Conservation (phyloP, 1,140 invertebrate species). For the Nasonia longicornis region DNA sequence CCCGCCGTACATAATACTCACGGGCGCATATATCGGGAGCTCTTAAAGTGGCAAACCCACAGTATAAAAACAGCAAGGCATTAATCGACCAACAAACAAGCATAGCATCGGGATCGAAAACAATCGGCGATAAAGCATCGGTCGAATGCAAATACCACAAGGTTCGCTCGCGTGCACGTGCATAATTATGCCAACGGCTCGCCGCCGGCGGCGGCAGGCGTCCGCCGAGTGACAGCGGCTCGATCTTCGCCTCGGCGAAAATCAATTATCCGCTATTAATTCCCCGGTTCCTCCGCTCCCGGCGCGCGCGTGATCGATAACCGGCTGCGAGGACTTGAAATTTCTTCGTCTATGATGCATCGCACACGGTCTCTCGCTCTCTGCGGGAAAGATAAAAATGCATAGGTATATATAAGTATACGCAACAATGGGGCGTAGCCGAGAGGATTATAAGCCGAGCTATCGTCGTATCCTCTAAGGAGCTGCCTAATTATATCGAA, state of each 20-base stretch:
- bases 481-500: constrained; percentile 62
- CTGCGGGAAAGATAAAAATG: not conserved
- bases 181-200: not conserved
- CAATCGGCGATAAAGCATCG: not conserved
- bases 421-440: not conserved
- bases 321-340: not conserved
- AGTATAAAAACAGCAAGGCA: not conserved
- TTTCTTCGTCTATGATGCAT: constrained; percentile 5
- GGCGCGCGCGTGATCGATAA: not conserved
- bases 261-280: constrained; percentile 39
- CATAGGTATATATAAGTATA: not conserved
- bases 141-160: not conserved
- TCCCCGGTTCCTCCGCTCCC: not conserved
- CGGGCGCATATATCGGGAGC: too few relatives aligned
- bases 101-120: not conserved
- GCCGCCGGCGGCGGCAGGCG: not conserved
- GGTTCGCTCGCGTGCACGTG: not conserved
- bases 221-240: not conserved
- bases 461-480: constrained; percentile 52
- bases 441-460: constrained; percentile 34
- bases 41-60: not conserved
- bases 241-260: constrained; percentile 27
- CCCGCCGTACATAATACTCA: not conserved
- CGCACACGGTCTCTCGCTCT: not conserved
- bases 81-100: not conserved